Evolutionary conservation across 2,113 vertebrate species (phyloP).

Genomic region (Salminus brasiliensis): DNA sequence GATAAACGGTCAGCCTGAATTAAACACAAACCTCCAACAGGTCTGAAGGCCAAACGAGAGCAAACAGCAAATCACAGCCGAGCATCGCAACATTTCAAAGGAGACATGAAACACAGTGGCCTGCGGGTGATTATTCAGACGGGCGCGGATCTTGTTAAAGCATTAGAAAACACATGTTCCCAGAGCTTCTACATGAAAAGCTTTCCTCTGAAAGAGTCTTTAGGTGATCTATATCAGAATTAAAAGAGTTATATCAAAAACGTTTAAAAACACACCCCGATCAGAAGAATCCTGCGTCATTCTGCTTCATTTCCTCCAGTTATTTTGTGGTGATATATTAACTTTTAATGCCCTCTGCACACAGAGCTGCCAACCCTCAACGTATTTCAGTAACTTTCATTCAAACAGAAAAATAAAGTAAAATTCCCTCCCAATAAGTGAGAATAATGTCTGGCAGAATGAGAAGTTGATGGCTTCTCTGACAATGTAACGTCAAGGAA

Average conservation of each 20-base stretch:
- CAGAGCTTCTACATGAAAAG: neutral
- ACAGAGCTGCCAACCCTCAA: neutral
- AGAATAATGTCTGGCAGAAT: conserved; percentile 3
- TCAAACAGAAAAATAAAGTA: neutral
- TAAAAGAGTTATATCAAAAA: neutral
- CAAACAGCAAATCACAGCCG: neutral
- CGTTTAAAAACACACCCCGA: neutral
- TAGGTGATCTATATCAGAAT: too few relatives aligned
- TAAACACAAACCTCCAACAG: neutral
- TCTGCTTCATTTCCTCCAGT: neutral
- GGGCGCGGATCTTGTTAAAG: neutral
- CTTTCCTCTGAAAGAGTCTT: neutral
- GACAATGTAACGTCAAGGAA: neutral
- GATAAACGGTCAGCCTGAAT: neutral
- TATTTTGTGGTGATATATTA: neutral
- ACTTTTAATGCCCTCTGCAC: neutral
- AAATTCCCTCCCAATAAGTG: neutral
- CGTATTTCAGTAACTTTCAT: conserved; percentile 6
- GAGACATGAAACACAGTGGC: neutral
- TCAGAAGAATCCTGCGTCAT: neutral
- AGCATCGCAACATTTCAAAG: neutral
- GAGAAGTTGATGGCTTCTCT: conserved; percentile 18
- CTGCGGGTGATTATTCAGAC: neutral
- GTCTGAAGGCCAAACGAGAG: neutral
- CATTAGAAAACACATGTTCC: conserved; percentile 7